Evolutionary conservation across 2,113 vertebrate species (phyloP).

Genomic region (Phoenicopterus ruber): DNA sequence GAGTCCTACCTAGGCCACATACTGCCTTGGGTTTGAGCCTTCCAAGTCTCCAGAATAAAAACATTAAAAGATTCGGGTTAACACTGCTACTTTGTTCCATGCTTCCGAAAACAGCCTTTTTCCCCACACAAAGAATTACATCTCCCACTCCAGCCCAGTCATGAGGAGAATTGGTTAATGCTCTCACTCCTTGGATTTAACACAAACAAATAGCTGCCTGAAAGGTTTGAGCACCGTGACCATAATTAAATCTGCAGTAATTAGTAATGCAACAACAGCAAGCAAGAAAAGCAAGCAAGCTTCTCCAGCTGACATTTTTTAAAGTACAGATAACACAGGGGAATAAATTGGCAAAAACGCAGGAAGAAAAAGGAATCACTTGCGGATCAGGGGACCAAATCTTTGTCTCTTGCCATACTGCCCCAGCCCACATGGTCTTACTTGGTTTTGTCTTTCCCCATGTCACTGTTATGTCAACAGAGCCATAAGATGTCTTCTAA

Average conservation of each 20-base stretch:
- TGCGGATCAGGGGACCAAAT: neutral
- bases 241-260: conserved; percentile 46
- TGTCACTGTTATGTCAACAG: neutral
- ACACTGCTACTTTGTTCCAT: neutral
- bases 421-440: neutral
- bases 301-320: conserved; percentile 1
- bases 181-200: conserved; percentile 7
- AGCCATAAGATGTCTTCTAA: neutral
- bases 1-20: neutral
- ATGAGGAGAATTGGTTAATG: conserved; percentile 9
- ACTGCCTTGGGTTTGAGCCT: neutral
- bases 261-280: conserved; percentile 6
- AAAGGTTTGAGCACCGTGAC: conserved; percentile 2
- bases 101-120: neutral
- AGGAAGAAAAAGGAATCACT: neutral
- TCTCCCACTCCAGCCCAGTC: neutral
- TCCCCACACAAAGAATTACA: neutral
- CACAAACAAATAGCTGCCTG: conserved; percentile 16
- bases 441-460: neutral
- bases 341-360: neutral
- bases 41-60: neutral
- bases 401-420: neutral
- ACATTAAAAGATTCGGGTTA: neutral
- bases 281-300: neutral
- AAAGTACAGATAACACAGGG: neutral